A percentile compares a stretch with the other conserved stretches of the same genome.
Conservation (phyloP, 2,797 vertebrate species). For the Todus mexicanus region DNA sequence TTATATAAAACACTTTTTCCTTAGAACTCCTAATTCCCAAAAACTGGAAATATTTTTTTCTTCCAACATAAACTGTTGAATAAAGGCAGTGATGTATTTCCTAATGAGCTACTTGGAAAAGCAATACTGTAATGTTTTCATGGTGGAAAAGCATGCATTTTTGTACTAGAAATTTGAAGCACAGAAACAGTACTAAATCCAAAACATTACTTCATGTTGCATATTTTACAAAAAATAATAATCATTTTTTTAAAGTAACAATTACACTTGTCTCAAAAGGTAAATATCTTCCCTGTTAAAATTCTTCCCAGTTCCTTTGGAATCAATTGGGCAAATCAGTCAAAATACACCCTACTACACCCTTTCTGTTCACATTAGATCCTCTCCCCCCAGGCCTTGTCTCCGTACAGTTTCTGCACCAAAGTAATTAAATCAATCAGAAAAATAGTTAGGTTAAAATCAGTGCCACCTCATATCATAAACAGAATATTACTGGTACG, state of each 20-base stretch:
- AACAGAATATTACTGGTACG: neutral
- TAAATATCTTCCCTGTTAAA: neutral
- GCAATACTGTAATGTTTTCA: neutral
- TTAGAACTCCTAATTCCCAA: neutral
- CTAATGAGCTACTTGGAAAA: neutral
- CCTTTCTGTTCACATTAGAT: neutral
- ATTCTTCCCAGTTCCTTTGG: neutral
- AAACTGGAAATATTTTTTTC: neutral
- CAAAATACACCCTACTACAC: neutral
- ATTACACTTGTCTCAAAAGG: neutral
- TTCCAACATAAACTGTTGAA: neutral
- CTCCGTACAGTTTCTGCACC: neutral
- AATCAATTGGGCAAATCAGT: neutral
- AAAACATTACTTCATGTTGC: neutral
- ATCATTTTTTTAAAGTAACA: too few relatives aligned
- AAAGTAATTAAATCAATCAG: neutral
- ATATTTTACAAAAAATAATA: neutral
- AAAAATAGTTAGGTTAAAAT: neutral
- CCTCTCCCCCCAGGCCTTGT: neutral
- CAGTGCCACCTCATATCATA: neutral
- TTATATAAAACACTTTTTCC: neutral
- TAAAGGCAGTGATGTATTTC: neutral
- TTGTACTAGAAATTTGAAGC: neutral
- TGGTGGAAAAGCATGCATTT: neutral
- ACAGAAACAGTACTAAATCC: neutral